phyloP scores from a whole-genome alignment of 2,113 vertebrate species.

The Lota lota region DNA sequence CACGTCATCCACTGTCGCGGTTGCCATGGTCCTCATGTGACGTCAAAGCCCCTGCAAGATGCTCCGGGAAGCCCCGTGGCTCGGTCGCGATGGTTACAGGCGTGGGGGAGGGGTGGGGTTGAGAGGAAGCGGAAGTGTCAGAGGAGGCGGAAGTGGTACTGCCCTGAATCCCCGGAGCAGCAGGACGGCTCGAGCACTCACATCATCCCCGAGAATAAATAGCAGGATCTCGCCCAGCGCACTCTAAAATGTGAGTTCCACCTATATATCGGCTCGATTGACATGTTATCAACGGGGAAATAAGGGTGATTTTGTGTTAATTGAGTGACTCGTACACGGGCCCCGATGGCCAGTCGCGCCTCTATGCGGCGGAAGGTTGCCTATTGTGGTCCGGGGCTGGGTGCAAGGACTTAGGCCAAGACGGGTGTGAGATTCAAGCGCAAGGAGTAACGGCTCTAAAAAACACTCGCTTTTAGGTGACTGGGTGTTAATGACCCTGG shows the following conservation, averaged over 20 bases:
- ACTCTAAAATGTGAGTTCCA: constrained; percentile 72
- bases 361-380: constrained; percentile 65
- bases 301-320: too few species aligned
- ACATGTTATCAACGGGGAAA: too few species aligned
- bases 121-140: constrained; percentile 83
- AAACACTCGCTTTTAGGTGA: background rate
- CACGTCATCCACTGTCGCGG: constrained; percentile 68
- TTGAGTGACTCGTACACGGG: too few species aligned
- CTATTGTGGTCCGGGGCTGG: constrained; percentile 75
- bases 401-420: constrained; percentile 71
- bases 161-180: constrained; percentile 80
- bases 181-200: constrained; percentile 74
- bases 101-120: constrained; percentile 72
- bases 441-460: constrained; percentile 21
- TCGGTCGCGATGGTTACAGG: constrained; percentile 67
- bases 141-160: constrained; percentile 80
- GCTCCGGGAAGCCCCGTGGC: constrained; percentile 68
- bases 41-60: constrained; percentile 73
- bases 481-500: background rate
- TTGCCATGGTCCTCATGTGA: constrained; percentile 73
- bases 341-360: too few species aligned
- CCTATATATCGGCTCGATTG: background rate
- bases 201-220: constrained; percentile 62
- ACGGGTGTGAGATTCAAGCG: constrained; percentile 13
- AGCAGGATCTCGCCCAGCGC: constrained; percentile 61